Evolutionary conservation across 2,797 vertebrate genomes (phyloP).

Genomic region (Microctenopoma steveboyesi): DNA sequence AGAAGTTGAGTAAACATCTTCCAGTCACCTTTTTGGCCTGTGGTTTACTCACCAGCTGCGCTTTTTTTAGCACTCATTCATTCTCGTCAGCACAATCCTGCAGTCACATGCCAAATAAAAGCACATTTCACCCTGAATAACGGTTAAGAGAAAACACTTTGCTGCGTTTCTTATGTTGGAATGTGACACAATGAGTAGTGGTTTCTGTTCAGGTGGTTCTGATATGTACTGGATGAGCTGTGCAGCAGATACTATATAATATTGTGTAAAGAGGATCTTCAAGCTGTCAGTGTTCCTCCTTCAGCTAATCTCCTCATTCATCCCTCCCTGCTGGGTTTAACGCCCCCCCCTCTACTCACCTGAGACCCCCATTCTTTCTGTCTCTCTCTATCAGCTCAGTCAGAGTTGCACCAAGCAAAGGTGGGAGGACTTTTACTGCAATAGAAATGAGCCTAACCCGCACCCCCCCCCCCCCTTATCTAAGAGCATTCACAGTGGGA

Average conservation of each 20-base stretch:
- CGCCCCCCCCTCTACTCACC: slow-evolving; percentile 63
- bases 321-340: slow-evolving; percentile 70
- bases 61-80: slow-evolving; percentile 3
- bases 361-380: slow-evolving; percentile 40
- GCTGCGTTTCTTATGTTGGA: not conserved
- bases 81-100: slow-evolving; percentile 17
- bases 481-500: slow-evolving; percentile 31
- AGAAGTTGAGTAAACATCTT: slow-evolving; percentile 1
- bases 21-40: not conserved
- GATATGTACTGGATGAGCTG: not conserved
- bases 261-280: slow-evolving; percentile 50
- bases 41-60: slow-evolving; percentile 10
- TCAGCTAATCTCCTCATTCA: slow-evolving; percentile 66
- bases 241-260: slow-evolving; percentile 12
- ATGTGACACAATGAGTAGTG: not conserved
- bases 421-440: slow-evolving; percentile 51
- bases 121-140: slow-evolving; percentile 1
- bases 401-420: slow-evolving; percentile 44
- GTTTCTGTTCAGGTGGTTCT: not conserved
- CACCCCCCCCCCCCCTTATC: slow-evolving; percentile 30
- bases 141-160: slow-evolving; percentile 1
- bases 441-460: slow-evolving; percentile 40
- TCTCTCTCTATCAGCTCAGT: slow-evolving; percentile 45
- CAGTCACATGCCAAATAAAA: slow-evolving; percentile 15
- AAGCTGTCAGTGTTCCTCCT: slow-evolving; percentile 62